Evolutionary conservation across 1,140 invertebrate species (phyloP), one percentile per base, ranked within the genome.

Genomic region (Pinna nobilis): DNA sequence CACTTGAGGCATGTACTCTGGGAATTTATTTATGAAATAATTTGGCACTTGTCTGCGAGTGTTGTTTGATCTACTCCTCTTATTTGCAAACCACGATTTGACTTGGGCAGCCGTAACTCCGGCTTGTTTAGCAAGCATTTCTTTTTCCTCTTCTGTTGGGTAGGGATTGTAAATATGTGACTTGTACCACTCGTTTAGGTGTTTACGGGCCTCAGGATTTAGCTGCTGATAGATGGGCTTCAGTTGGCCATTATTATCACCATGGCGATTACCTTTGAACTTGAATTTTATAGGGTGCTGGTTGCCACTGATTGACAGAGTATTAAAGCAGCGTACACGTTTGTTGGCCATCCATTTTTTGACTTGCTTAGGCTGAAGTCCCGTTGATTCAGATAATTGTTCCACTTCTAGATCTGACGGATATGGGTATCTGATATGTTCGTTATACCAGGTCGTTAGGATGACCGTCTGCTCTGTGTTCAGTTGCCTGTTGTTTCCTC

Each of bases 11-110:
- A 69, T 73, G 55, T 81, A 83, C 33, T 77, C 74, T n/a, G 82
- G 82, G 61, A 72, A 83, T 60, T 81, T 81, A 39, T 81, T 70
- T 44, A 83, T 81, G 69, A 83, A 83, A 55, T 83, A 83, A 41
- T 83, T 83, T 1, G 82, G 82, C 11, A 83, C 67, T 63, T 83
- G 82, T 70, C 72, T 63, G 35, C 64, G 64, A 5, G 86, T 86
- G 68, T 87, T 86, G 60, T 85, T 75, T 15, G 74, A 80, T n/a
- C 86, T 65, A 57, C 85, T 88, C 18, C 86, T 66, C 68, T 85
- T 86, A 68, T 88, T 88, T 18, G 85, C 82, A 70, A 88, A 87
- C 86, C 86, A 88, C 2, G 85, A 81, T 44, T 83, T 83, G 13
- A 87, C 83, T 70, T 86, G 83, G 32, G 53, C 49, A 7, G 78